These are phyloP conservation scores for Ceratina japonica DNA, from an alignment of 1,140 invertebrate species.

Conservation along the genomic window DNA sequence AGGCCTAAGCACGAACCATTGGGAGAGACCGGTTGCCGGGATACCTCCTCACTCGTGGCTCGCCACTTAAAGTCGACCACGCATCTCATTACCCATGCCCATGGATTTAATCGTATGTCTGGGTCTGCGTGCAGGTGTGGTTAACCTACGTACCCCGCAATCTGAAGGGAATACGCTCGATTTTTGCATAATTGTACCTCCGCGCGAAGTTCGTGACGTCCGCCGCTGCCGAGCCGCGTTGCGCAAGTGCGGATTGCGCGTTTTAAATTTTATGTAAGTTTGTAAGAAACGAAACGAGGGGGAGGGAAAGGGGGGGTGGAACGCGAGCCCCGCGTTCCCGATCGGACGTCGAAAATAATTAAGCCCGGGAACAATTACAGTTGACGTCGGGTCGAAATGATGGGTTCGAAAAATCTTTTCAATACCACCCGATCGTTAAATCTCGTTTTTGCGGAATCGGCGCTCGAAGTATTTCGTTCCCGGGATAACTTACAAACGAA, in stretches of 20 bases:
- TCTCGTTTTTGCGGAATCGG: too few species aligned
- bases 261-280: constrained; percentile 17
- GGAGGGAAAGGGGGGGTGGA: too few species aligned
- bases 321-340: background rate
- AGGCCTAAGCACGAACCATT: constrained; percentile 23
- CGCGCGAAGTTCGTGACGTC: constrained; percentile 24
- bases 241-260: constrained; percentile 15
- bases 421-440: too few species aligned
- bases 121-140: constrained; percentile 68
- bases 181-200: constrained; percentile 76
- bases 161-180: constrained; percentile 69
- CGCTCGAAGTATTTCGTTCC: background rate
- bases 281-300: background rate
- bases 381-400: too few species aligned
- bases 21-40: constrained; percentile 44
- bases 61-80: constrained; percentile 62
- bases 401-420: too few species aligned
- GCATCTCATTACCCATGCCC: constrained; percentile 65
- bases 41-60: constrained; percentile 39
- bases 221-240: background rate
- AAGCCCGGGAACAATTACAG: too few species aligned
- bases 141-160: constrained; percentile 71
- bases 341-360: background rate
- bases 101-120: constrained; percentile 64
- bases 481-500: background rate